A percentile compares a stretch with the other conserved stretches of the same genome.
Evolutionary conservation across 2,888 invertebrate species (phyloP).

Genomic region (Chrysolina americana): DNA sequence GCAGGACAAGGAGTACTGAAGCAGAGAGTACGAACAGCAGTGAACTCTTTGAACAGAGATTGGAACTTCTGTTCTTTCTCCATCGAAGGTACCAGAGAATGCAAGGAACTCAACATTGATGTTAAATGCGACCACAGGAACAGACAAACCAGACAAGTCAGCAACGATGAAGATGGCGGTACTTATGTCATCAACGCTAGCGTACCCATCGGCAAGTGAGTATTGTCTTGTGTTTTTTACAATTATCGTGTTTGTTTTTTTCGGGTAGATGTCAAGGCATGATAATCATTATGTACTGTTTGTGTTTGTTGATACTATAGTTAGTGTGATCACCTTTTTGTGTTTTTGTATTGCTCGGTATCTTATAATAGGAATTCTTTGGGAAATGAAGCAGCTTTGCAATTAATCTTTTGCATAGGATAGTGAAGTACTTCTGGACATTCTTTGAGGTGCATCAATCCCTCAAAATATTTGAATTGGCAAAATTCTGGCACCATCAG

Average conservation of each 20-base stretch:
- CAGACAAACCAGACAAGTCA: slow-evolving; percentile 78
- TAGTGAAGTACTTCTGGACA: no score
- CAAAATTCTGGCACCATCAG: no score
- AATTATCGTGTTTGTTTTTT: neutral
- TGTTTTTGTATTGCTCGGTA: neutral
- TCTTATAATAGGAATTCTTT: neutral
- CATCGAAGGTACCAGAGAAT: slow-evolving; percentile 89
- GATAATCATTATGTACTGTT: neutral
- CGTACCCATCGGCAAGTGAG: slow-evolving; percentile 90
- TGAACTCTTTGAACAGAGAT: slow-evolving; percentile 92
- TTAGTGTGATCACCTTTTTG: neutral
- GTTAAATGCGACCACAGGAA: slow-evolving; percentile 91
- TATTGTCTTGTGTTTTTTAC: slow-evolving; percentile 53
- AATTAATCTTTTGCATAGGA: no score
- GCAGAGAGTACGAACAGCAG: slow-evolving; percentile 90
- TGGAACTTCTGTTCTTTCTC: slow-evolving; percentile 98
- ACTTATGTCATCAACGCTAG: slow-evolving; percentile 87
- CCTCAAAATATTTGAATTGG: no score
- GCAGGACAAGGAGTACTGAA: slow-evolving; percentile 94
- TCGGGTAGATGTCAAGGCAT: neutral
- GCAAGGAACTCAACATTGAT: slow-evolving; percentile 91
- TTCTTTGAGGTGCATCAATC: no score
- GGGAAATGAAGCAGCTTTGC: no score
- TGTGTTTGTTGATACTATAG: neutral
- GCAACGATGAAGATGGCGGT: slow-evolving; percentile 78